Evolutionary conservation across 2,888 invertebrate species (phyloP).

Genomic region (Ormyrus labotus): DNA sequence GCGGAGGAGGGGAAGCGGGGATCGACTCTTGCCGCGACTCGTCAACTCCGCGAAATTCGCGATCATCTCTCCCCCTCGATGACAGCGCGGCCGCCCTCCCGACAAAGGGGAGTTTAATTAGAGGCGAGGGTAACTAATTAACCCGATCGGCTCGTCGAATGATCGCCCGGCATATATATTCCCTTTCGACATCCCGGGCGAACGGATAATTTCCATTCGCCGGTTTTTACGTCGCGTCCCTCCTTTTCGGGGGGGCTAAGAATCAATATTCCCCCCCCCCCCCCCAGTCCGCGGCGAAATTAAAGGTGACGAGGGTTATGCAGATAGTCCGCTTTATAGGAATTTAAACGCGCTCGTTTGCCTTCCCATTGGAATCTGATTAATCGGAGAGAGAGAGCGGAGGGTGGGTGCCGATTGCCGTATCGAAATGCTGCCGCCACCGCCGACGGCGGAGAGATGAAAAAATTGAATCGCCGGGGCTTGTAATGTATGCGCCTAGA

Average conservation of each 20-base stretch:
- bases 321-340: neutral
- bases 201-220: constrained; percentile 33
- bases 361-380: neutral
- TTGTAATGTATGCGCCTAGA: too few relatives aligned
- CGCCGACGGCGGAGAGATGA: neutral
- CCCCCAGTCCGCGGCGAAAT: neutral
- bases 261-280: constrained; percentile 44
- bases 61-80: constrained; percentile 56
- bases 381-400: neutral
- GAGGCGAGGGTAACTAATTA: constrained; percentile 62
- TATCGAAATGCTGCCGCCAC: constrained; percentile 1
- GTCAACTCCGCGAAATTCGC: constrained; percentile 60
- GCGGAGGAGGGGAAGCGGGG: too few relatives aligned
- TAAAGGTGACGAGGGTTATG: constrained; percentile 14
- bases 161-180: constrained; percentile 33
- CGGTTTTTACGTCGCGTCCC: constrained; percentile 17
- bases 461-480: too few relatives aligned
- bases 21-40: neutral
- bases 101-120: constrained; percentile 62
- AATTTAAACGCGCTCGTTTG: constrained; percentile 11
- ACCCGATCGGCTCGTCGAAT: constrained; percentile 57
- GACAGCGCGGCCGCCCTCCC: constrained; percentile 44
- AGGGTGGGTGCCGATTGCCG: neutral
- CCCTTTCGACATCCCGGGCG: neutral
- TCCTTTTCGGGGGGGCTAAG: constrained; percentile 13